phyloP scores from a whole-genome alignment of 2,113 vertebrate genomes.

The Brachyistius frenatus region DNA sequence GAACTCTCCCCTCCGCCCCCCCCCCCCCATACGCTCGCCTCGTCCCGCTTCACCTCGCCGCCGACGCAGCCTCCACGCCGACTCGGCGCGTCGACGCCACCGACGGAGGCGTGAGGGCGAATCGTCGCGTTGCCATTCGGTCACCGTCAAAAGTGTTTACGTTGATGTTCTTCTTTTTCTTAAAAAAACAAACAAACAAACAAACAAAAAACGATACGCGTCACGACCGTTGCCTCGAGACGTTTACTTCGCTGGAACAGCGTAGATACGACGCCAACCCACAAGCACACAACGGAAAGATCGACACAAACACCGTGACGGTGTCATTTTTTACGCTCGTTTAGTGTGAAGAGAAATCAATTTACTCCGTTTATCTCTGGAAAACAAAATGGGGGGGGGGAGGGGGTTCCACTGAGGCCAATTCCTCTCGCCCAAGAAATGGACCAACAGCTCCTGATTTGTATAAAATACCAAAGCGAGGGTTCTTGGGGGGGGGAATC shows the following conservation, averaged over 20 bases:
- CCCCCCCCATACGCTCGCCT: slow-evolving; percentile 19
- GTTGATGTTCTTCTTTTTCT: slow-evolving; percentile 37
- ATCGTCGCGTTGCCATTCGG: slow-evolving; percentile 58
- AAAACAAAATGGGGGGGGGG: no score
- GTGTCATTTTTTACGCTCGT: slow-evolving; percentile 49
- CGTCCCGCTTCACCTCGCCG: background rate
- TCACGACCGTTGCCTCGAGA: slow-evolving; percentile 11
- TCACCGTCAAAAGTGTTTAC: slow-evolving; percentile 57
- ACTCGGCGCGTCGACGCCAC: slow-evolving; percentile 44
- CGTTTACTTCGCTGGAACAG: slow-evolving; percentile 37
- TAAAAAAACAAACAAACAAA: no score
- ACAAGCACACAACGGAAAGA: slow-evolving; percentile 51
- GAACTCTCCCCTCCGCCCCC: slow-evolving; percentile 36
- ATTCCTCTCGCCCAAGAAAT: background rate
- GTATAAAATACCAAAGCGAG: no score
- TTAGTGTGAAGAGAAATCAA: slow-evolving; percentile 35
- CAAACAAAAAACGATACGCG: slow-evolving; percentile 43
- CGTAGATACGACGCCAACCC: slow-evolving; percentile 38
- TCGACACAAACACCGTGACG: slow-evolving; percentile 40
- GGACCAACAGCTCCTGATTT: no score
- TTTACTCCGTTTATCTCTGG: background rate
- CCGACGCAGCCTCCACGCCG: slow-evolving; percentile 19
- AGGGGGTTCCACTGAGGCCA: background rate
- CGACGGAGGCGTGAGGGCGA: slow-evolving; percentile 24
- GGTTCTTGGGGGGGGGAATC: no score